Evolutionary conservation across 2,113 vertebrate species (phyloP).

Genomic region (Prinia subflava): DNA sequence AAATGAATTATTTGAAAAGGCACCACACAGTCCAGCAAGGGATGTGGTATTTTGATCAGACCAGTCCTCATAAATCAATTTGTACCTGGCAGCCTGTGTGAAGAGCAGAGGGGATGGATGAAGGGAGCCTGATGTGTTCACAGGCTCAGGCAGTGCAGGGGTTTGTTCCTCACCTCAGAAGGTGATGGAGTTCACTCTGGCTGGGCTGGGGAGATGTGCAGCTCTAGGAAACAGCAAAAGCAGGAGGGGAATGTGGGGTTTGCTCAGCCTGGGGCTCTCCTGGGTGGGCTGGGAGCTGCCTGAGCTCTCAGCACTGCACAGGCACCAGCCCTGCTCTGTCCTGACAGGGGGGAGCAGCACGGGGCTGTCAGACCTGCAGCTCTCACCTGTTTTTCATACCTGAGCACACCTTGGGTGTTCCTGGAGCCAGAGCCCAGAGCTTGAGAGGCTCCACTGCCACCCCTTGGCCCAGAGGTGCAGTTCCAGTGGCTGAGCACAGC

Average conservation of each 20-base stretch:
- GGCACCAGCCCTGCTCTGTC: too few relatives aligned
- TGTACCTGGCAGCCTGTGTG: conserved; percentile 5
- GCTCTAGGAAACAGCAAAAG: neutral
- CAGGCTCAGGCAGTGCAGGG: neutral
- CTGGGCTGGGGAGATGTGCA: neutral
- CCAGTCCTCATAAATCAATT: neutral
- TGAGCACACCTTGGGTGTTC: neutral
- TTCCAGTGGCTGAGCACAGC: neutral
- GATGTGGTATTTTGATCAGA: neutral
- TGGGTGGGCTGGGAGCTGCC: too few relatives aligned
- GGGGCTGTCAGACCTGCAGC: neutral
- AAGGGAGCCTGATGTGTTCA: neutral
- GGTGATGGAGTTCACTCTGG: neutral
- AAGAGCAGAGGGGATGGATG: neutral
- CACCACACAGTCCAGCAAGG: conserved; percentile 1
- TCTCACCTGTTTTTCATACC: neutral
- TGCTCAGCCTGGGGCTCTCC: too few relatives aligned
- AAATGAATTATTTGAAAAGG: neutral
- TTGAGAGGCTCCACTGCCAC: neutral
- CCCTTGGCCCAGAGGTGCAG: neutral
- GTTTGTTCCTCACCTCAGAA: neutral
- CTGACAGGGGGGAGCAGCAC: too few relatives aligned
- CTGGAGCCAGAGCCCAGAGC: neutral
- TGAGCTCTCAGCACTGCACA: too few relatives aligned
- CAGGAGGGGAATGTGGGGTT: neutral